Evolutionary conservation across 1,140 invertebrate genomes (phyloP).

Genomic region (Leptinotarsa texana): DNA sequence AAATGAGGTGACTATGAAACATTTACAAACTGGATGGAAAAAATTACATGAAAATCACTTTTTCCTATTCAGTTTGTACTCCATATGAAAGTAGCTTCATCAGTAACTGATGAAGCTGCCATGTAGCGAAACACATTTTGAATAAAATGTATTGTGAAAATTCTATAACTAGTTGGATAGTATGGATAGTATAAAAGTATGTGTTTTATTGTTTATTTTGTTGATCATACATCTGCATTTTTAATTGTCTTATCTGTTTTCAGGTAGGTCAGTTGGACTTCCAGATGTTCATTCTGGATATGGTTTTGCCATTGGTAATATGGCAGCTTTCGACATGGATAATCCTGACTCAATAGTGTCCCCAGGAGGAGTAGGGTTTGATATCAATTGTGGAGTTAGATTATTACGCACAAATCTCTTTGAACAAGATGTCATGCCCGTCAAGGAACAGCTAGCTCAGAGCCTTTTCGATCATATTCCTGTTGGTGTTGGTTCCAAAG

Average conservation of each 20-base stretch:
- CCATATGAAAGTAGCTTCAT: too few species aligned
- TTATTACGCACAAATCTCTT: constrained; percentile 93
- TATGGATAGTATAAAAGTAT: not conserved
- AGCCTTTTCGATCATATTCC: constrained; percentile 99
- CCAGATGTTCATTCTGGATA: constrained; percentile 99
- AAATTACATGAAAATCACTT: too few species aligned
- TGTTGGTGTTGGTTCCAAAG: constrained; percentile 98
- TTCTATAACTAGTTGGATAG: too few species aligned
- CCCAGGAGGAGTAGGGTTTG: constrained; percentile 64
- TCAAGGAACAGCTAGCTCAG: constrained; percentile 98
- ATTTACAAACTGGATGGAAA: too few species aligned
- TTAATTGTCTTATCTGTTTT: not conserved
- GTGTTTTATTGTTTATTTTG: too few species aligned
- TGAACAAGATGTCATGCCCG: constrained; percentile 92
- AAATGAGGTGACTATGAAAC: too few species aligned
- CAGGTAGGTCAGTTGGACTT: constrained; percentile 74
- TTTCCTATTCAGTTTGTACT: too few species aligned
- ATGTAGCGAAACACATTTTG: too few species aligned
- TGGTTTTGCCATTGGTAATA: constrained; percentile 99
- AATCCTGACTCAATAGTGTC: constrained; percentile 94
- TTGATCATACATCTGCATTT: not conserved
- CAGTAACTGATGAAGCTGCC: too few species aligned
- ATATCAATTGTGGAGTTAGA: constrained; percentile 43
- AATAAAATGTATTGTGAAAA: too few species aligned
- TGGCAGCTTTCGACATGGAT: constrained; percentile 98